Evolutionary conservation across 2,113 vertebrate species (phyloP), one percentile per base, ranked within the genome.

Genomic region (Hypomesus transpacificus): DNA sequence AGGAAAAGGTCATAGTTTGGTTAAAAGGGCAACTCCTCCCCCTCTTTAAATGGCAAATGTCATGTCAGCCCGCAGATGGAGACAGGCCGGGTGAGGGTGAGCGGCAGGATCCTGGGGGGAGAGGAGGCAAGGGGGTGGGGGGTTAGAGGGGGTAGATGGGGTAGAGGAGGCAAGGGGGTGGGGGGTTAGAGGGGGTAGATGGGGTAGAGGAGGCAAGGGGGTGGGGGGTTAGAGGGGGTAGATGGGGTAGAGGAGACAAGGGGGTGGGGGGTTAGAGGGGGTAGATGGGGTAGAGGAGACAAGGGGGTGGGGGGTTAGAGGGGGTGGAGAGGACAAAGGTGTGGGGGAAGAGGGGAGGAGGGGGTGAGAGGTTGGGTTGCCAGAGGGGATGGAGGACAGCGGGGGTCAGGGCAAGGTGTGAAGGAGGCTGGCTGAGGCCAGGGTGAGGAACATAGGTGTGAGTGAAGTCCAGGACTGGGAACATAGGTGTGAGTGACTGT

Each of bases 1-100:
- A 71, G 64, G 62, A 0, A 86, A 89, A 90, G 87, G 89, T 90
- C 87, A 89, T 67, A 72, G 73, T 87, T 84, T 87, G 88, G 88
- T 85, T 84, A 51, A 76, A 78, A 67, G 75, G 75, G 56, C 75
- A 85, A 75, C 14, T 73, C 70, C 69, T 71, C 74, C 64, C 6
- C 59, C 78, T 60, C 52, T 85, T 71, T 78, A 76, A 87, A 88
- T 87, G 87, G 85, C 74, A 89, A 89, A 91, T 91, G 85, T 82
- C 86, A 89, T 72, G 71, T 4, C 75, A 80, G 79, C 69, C 75
- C n/a, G 72, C 51, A 66, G 77, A 69, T 66, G 63, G 26, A 20
- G 68, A 14, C 17, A 20, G 34, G 17, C n/a, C 46, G 31, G 17
- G 7, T n/a, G 54, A 39, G 28, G 34, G 78, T 61, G 63, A 68